Evolutionary conservation across 2,797 vertebrate genomes (phyloP), one percentile per base, ranked within the genome.

Genomic region (Sardinella longiceps): DNA sequence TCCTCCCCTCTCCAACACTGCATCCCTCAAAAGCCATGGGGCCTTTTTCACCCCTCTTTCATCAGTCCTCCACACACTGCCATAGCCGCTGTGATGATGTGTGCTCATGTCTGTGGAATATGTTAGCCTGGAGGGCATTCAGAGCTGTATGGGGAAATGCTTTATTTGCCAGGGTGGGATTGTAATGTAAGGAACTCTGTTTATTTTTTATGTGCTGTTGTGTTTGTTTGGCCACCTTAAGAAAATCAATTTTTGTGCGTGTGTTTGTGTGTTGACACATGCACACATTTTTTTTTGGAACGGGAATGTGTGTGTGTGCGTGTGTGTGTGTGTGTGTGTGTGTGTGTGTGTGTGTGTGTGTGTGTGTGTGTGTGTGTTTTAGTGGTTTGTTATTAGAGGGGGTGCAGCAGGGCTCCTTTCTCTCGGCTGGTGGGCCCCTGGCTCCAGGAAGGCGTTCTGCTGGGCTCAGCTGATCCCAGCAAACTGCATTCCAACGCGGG

Each of bases 381-480:
- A 83, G 87, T 87, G 66, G 86, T 20, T 74, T 82, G 30, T 81
- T 82, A 77, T 66, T n/a, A 81, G 85, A 82, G 25, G 63, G 83
- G 39, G 58, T 82, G 20, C 33, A 51, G 30, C 10, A 37, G 30
- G 53, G 60, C 58, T 58, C 48, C 30, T 80, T 82, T 83, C 18
- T 86, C 80, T 53, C 86, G 66, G 81, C 63, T 60, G 60, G 77
- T 84, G 70, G 82, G 83, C 84, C 82, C 81, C 81, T 83, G 77
- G 85, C 81, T 88, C 82, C 28, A 77, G 63, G 84, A 81, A 74
- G 83, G 80, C 63, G 28, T 33, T 80, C 81, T 85, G 90, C 87
- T 83, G 77, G 88, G 89, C 93, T 94, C 91, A 91, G 90, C 91
- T 91, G 91, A 92, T 91, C 85, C 85, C 88, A 89, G 81, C 88